Evolutionary conservation across 2,888 invertebrate genomes (phyloP).

Genomic region (Coelinius sp.): DNA sequence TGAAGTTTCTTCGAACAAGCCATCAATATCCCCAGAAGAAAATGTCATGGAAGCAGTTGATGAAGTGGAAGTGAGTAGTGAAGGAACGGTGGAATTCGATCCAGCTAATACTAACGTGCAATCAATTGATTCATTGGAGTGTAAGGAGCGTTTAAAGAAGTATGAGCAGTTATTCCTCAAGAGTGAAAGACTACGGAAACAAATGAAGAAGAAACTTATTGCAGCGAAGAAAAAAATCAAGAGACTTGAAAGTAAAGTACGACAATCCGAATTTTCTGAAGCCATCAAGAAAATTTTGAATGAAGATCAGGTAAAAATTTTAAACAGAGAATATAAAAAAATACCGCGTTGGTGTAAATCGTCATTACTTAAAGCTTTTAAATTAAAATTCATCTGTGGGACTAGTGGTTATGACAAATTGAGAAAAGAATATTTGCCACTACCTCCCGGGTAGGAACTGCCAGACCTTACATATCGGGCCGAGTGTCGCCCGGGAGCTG

Average conservation of each 20-base stretch:
- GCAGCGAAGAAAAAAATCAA: background rate
- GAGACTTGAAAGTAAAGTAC: background rate
- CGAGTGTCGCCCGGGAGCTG: too few species aligned
- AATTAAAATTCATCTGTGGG: background rate
- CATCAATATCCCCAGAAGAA: background rate
- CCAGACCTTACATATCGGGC: too few species aligned
- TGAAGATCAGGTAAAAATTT: background rate
- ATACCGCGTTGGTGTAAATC: background rate
- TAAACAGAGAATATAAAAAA: background rate
- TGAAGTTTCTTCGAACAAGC: background rate
- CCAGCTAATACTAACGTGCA: background rate
- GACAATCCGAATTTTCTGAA: background rate
- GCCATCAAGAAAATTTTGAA: background rate
- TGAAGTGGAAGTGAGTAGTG: background rate
- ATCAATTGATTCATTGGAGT: background rate
- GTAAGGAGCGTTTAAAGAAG: background rate
- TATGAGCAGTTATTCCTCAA: background rate
- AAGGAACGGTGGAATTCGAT: background rate
- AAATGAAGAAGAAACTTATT: background rate
- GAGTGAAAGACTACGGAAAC: background rate
- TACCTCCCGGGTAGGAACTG: too few species aligned
- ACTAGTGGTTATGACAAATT: background rate
- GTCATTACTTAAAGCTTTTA: background rate
- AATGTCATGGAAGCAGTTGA: background rate
- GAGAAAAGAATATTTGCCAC: background rate